These are phyloP conservation scores for Podabrus alpinus DNA, from an alignment of 2,888 invertebrate species.

Conservation along the genomic window DNA sequence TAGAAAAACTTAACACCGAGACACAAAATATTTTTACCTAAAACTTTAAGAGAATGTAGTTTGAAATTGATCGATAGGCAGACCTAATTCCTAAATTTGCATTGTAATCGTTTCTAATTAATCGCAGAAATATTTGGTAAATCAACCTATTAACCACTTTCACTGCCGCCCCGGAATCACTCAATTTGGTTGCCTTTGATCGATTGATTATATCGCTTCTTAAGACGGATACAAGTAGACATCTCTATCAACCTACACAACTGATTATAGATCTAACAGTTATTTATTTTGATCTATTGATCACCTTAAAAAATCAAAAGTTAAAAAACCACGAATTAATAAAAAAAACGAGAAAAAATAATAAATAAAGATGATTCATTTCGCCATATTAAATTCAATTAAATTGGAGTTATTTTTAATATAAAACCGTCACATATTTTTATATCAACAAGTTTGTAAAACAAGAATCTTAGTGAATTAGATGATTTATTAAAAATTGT, in stretches of 20 bases:
- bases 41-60: neutral
- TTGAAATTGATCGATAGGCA: neutral
- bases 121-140: constrained; percentile 16
- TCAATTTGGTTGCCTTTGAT: constrained; percentile 19
- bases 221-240: constrained; percentile 20
- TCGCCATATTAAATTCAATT: neutral
- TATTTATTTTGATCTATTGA: neutral
- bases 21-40: neutral
- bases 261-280: constrained; percentile 2
- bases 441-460: neutral
- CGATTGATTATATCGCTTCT: constrained; percentile 16
- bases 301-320: neutral
- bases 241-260: constrained; percentile 17
- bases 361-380: neutral
- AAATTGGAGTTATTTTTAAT: neutral
- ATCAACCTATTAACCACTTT: constrained; percentile 10
- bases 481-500: neutral
- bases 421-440: neutral
- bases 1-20: neutral
- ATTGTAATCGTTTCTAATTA: constrained; percentile 16
- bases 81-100: constrained; percentile 8
- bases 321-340: neutral
- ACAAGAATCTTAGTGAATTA: neutral
- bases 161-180: constrained; percentile 12
- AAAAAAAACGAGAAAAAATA: neutral